Evolutionary conservation across 2,113 vertebrate genomes (phyloP).

Genomic region (Upupa epops): DNA sequence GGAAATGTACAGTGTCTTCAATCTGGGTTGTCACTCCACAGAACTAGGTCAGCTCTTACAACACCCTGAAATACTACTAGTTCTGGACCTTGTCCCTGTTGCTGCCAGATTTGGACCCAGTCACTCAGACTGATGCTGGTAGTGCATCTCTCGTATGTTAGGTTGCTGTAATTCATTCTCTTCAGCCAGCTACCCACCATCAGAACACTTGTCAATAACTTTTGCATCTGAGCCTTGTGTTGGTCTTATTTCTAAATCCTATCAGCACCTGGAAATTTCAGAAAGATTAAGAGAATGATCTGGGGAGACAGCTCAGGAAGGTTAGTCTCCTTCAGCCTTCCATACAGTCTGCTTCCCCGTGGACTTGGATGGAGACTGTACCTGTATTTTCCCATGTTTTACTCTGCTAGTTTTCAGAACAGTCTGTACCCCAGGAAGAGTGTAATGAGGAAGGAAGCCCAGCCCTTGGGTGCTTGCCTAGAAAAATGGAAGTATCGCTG

Average conservation of each 20-base stretch:
- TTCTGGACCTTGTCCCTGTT: background rate
- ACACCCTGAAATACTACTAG: too few species aligned
- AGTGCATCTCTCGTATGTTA: background rate
- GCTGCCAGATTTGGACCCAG: background rate
- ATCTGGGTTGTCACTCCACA: accelerated
- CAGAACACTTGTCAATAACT: background rate
- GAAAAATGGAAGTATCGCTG: slow-evolving; percentile 34
- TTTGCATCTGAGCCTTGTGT: background rate
- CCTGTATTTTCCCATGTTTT: background rate
- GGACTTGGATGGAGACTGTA: background rate
- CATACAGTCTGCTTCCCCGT: background rate
- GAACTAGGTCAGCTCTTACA: background rate
- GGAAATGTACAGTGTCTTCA: background rate
- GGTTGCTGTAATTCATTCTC: background rate
- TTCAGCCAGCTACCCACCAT: background rate
- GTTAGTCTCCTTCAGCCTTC: background rate
- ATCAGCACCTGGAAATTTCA: background rate
- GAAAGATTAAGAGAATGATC: background rate
- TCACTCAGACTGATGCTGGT: background rate
- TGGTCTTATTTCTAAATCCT: background rate
- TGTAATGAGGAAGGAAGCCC: slow-evolving; percentile 54
- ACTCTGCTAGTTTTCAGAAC: slow-evolving; percentile 9
- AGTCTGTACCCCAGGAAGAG: slow-evolving; percentile 29
- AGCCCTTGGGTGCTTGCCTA: slow-evolving; percentile 60
- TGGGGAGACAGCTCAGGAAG: background rate